Base-by-base conservation (phyloP, 2,888 invertebrate species). In the Drosophila picticornis region DNA sequence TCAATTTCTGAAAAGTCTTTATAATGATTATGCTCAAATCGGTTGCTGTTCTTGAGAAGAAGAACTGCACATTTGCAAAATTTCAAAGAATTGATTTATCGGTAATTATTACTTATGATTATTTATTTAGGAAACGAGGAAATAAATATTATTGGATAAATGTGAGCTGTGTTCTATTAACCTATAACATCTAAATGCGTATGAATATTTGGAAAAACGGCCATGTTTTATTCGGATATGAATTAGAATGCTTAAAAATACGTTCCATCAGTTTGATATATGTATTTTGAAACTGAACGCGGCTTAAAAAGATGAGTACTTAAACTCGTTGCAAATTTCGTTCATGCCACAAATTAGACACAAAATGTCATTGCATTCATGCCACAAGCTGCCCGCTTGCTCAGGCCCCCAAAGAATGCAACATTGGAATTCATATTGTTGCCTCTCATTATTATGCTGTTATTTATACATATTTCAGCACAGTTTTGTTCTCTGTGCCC, bases 401-500 rank as follows among this genome's bases (percentile, higher is more conserved):
- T 40, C 22, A 58, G 19, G 53, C 34, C 56, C 27, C 11, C 46
- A 59, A 63, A 60, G 46, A 32, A 29, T 72, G 73, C 66, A 67
- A 48, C 76, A 76, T 72, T 77, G 64, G 72, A 53, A 77, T 71
- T 72, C 38, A 36, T 59, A 76, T 78, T 76, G 73, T 76, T 73
- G 62, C 29, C 74, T 62, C 56, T 48, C 61, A 75, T 72, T 83
- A 86, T 83, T 78, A 72, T 78, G 88, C 84, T 74, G 74, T 80
- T 83, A 87, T 80, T 79, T 86, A 77, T 87, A 81, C 58, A 69
- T 79, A 56, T 69, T 63, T 64, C 50, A 53, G 61, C 27, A 66
- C 40, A 58, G 56, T 50, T 57, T 55, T 55, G 38, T 46, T 46
- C 34, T 56, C 38, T 74, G 53, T 51, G 32, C 56, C 50, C 40